Evolutionary conservation across 2,797 vertebrate genomes (phyloP), one percentile per base, ranked within the genome.

Genomic region (Enteromius treurensis): DNA sequence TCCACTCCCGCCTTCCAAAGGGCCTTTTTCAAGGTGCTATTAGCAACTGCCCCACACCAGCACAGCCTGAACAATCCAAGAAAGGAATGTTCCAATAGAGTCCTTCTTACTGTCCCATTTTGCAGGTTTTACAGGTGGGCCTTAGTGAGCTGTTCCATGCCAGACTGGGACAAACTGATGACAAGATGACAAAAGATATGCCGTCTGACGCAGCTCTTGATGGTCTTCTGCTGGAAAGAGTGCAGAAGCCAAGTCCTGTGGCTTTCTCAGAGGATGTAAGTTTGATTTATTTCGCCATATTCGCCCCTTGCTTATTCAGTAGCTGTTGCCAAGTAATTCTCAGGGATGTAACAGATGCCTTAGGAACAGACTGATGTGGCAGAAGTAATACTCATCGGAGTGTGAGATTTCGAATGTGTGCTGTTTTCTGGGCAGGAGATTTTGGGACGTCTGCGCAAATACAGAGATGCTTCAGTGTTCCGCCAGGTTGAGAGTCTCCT

Each of bases 11-110:
- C 86, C 42, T 98, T 97, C 84, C 94, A 93, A 81, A 93, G 93
- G 67, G 85, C 93, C 53, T 97, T 97, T 89, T 95, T 95, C 80
- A 93, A 96, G 97, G 97, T 98, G 68, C 45, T n/a, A 47, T 23
- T 76, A 37, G 45, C 21, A 47, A 51, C 69, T 26, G 6, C 23
- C 13, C 1, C 40, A 68, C 32, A 65, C 34, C 21, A 62, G 23
- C 55, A 19, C 47, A 32, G 69, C 58, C 62, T 81, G 3, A 68
- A 67, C 40, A 29, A 49, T 9, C 32, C 65, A 51, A n/a, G 51
- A 64, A 70, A 21, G 6, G 62, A 76, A 34, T 14, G 5, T 68
- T 23, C 17, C 62, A 29, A 74, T 11, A 73, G 2, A 34, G 29
- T 11, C 26, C 69, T 73, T 69, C 19, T 15, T 29, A n/a, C 21